Evolutionary conservation across 1,140 invertebrate species (phyloP).

Genomic region (Thalassaphorura encarpata): DNA sequence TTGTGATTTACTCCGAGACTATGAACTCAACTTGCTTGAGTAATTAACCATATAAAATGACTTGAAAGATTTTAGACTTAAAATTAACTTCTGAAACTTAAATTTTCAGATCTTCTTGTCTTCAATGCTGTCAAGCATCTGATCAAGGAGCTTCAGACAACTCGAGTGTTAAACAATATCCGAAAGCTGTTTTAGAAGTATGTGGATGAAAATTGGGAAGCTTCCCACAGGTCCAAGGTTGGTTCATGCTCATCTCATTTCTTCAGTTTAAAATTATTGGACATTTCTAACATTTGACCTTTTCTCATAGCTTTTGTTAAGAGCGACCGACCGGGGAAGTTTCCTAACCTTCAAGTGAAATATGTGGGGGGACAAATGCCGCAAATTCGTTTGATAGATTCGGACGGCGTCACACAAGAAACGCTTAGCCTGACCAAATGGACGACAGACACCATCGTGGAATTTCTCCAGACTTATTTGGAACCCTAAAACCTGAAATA

Average conservation of each 20-base stretch:
- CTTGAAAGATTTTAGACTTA: no score
- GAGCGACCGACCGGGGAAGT: conserved; percentile 42
- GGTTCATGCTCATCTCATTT: conserved; percentile 7
- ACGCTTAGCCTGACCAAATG: conserved; percentile 49
- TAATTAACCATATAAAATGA: conserved; percentile 31
- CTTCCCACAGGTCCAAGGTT: conserved; percentile 36
- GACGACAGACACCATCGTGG: conserved; percentile 49
- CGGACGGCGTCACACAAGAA: conserved; percentile 31
- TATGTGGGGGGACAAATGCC: conserved; percentile 28
- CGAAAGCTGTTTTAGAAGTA: conserved; percentile 35
- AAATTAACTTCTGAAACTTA: no score
- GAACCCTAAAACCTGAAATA: no score
- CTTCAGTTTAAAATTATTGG: not conserved
- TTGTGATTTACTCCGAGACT: conserved; percentile 44
- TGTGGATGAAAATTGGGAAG: conserved; percentile 39
- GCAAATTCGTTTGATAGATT: conserved; percentile 20
- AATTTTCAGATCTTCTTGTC: not conserved
- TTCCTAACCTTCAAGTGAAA: conserved; percentile 42
- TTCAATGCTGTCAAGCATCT: not conserved
- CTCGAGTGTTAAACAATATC: conserved; percentile 32
- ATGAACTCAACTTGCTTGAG: conserved; percentile 37
- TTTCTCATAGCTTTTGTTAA: conserved; percentile 44
- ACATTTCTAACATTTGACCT: conserved; percentile 2
- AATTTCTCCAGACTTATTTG: conserved; percentile 44
- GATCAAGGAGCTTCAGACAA: conserved; percentile 12